These are phyloP conservation scores for Pseudanteris insignis DNA, from an alignment of 2,888 invertebrate genomes.

Conservation along the genomic window DNA sequence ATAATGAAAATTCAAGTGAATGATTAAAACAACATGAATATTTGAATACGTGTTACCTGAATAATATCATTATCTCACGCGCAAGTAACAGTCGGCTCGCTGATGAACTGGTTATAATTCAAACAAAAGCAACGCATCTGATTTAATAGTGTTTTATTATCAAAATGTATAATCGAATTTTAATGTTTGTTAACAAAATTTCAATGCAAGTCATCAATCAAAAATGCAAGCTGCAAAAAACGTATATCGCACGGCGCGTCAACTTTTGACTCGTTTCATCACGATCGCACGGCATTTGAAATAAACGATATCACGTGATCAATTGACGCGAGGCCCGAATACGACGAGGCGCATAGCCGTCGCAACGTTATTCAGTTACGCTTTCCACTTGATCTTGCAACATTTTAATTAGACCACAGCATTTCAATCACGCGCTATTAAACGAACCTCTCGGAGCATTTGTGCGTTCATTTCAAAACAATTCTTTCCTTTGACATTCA, in stretches of 20 bases:
- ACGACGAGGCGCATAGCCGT: constrained; percentile 8
- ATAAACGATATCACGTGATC: constrained; percentile 19
- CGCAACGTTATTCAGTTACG: constrained; percentile 9
- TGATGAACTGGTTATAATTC: too few species aligned
- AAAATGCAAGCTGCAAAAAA: constrained; percentile 5
- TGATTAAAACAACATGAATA: too few species aligned
- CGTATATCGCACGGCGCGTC: not conserved
- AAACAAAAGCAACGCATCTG: too few species aligned
- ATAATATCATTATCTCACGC: too few species aligned
- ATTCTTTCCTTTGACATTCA: too few species aligned
- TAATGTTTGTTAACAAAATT: constrained; percentile 15
- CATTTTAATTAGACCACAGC: constrained; percentile 3
- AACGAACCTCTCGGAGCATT: constrained; percentile 24
- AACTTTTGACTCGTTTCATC: constrained; percentile 1
- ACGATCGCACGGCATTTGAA: constrained; percentile 20
- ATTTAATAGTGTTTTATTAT: constrained; percentile 30
- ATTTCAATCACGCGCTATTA: constrained; percentile 3
- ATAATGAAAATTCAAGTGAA: too few species aligned
- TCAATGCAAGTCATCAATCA: not conserved
- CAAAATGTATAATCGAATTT: constrained; percentile 26
- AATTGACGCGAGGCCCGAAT: constrained; percentile 8
- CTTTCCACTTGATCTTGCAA: constrained; percentile 5
- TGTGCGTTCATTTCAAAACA: constrained; percentile 23
- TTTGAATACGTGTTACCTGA: too few species aligned
- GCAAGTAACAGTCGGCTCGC: too few species aligned